Conservation (phyloP, 1,140 invertebrate genomes). For the Rhizoglyphus robini region DNA sequence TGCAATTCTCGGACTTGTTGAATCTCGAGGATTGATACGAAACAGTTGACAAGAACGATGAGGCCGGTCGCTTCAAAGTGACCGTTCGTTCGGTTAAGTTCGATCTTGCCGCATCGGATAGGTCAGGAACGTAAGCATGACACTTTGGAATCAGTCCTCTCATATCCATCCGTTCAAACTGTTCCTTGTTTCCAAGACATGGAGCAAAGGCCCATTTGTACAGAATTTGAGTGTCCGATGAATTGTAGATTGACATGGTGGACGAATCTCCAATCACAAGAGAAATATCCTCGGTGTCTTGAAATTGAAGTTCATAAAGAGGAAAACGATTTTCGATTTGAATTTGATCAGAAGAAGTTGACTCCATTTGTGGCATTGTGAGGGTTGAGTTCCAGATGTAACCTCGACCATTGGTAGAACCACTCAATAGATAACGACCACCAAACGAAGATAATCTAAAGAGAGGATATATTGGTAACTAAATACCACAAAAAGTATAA, state of each 20-base stretch:
- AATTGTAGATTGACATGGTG: neutral
- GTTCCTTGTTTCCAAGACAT: neutral
- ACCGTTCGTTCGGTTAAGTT: neutral
- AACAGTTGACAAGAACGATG: neutral
- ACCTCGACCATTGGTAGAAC: neutral
- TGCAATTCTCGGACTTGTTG: neutral
- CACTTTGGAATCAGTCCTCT: neutral
- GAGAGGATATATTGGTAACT: neutral
- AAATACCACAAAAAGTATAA: neutral
- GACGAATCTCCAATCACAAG: neutral
- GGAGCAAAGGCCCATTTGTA: neutral
- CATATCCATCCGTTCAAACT: neutral
- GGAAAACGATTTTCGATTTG: constrained; percentile 7
- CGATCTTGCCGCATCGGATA: neutral
- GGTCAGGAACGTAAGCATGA: neutral
- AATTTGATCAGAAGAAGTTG: neutral
- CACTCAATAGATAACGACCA: constrained; percentile 5
- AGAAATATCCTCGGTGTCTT: neutral
- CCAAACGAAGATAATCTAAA: neutral
- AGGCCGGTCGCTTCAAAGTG: neutral
- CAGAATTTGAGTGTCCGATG: neutral
- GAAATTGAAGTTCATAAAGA: neutral
- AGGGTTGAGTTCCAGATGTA: constrained; percentile 6
- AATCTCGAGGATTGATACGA: neutral
- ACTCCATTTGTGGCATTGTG: neutral